phyloP scores from a whole-genome alignment of 1,140 invertebrate genomes.

The Trichonephila inaurata region DNA sequence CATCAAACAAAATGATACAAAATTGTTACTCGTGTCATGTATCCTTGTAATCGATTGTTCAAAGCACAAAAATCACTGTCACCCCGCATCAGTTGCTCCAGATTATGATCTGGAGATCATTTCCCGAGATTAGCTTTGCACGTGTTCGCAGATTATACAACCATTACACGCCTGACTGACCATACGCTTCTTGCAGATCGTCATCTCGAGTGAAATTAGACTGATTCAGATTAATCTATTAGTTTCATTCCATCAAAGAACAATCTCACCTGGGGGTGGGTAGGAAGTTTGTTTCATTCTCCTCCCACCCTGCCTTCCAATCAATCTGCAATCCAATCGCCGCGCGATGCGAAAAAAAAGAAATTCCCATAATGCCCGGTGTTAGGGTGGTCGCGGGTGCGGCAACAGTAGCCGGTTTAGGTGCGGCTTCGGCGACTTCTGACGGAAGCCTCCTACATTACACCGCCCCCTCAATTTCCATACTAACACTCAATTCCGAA shows the following conservation, averaged over 20 bases:
- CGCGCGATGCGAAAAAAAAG: background rate
- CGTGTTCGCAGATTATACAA: background rate
- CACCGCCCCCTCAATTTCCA: constrained; percentile 49
- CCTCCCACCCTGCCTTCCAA: background rate
- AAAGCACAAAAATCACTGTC: background rate
- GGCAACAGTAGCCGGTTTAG: constrained; percentile 52
- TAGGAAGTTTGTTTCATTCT: background rate
- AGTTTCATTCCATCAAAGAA: background rate
- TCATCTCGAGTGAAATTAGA: background rate
- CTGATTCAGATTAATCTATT: constrained; percentile 12
- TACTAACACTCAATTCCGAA: constrained; percentile 9
- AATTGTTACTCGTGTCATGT: background rate
- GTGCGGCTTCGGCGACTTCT: constrained; percentile 48
- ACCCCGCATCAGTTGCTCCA: background rate
- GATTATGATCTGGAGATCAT: background rate
- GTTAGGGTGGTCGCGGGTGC: constrained; percentile 45
- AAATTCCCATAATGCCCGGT: constrained; percentile 51
- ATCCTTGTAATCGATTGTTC: background rate
- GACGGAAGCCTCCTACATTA: constrained; percentile 48
- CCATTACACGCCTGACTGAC: constrained; percentile 32
- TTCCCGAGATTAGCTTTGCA: background rate
- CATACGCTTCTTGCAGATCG: constrained; percentile 3
- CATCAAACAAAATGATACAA: background rate
- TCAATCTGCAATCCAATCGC: background rate
- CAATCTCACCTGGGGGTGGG: background rate